Evolutionary conservation across 2,113 vertebrate species (phyloP).

Genomic region (Anas platyrhynchos): DNA sequence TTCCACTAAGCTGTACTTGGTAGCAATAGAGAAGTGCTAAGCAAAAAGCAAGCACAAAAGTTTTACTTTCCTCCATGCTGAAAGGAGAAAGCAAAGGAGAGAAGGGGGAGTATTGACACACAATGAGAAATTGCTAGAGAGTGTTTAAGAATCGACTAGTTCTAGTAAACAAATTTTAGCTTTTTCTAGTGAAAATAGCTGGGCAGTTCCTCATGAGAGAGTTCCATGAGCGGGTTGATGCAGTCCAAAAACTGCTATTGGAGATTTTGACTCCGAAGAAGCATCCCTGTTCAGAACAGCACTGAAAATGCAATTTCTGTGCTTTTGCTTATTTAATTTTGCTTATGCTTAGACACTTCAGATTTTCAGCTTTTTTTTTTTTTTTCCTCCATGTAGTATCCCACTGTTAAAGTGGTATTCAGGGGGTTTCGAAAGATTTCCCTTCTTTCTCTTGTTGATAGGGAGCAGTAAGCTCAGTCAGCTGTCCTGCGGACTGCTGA

Average conservation of each 20-base stretch:
- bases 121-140: background rate
- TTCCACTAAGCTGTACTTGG: background rate
- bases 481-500: background rate
- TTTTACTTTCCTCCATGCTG: background rate
- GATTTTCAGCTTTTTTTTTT: background rate
- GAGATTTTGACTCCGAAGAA: background rate
- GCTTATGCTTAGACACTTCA: background rate
- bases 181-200: background rate
- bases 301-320: background rate
- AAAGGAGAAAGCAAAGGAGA: background rate
- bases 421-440: background rate
- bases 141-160: background rate
- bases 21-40: background rate
- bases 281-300: background rate
- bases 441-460: background rate
- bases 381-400: background rate
- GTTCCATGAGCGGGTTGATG: background rate
- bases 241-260: background rate
- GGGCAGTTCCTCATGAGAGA: background rate
- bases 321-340: background rate
- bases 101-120: background rate
- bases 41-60: background rate
- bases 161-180: background rate
- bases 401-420: slow-evolving; percentile 1
- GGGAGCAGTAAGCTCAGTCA: background rate